Conservation (phyloP, 2,888 invertebrate genomes). For the Halictus ligatus region DNA sequence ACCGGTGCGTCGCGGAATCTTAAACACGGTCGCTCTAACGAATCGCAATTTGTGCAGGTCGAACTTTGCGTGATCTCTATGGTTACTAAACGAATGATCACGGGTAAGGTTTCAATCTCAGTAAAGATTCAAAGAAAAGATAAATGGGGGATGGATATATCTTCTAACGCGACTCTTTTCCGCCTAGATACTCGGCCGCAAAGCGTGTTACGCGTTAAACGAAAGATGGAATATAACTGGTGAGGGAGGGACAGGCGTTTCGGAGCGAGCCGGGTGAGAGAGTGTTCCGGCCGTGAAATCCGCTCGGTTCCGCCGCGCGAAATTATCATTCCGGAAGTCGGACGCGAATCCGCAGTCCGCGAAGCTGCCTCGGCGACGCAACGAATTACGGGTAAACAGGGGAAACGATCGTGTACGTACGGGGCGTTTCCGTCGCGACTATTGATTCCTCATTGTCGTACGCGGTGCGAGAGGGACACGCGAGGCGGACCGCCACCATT, state of each 20-base stretch:
- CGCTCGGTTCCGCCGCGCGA: background rate
- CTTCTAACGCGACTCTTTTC: too few relatives aligned
- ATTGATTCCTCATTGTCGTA: slow-evolving; percentile 66
- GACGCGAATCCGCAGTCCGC: slow-evolving; percentile 49
- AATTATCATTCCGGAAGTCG: slow-evolving; percentile 49
- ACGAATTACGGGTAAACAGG: slow-evolving; percentile 63
- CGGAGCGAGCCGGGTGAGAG: background rate
- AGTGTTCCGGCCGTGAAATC: slow-evolving; percentile 17
- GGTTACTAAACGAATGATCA: too few relatives aligned
- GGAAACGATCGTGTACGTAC: slow-evolving; percentile 54
- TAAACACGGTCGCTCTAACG: background rate
- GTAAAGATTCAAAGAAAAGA: too few relatives aligned
- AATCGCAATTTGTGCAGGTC: background rate
- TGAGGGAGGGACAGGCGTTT: background rate
- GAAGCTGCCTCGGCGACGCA: slow-evolving; percentile 45
- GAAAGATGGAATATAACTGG: background rate
- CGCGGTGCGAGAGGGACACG: slow-evolving; percentile 62
- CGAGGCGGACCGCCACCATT: slow-evolving; percentile 44
- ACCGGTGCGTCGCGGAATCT: background rate
- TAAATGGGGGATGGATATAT: too few relatives aligned
- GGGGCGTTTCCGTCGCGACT: slow-evolving; percentile 70
- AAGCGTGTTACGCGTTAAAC: too few relatives aligned
- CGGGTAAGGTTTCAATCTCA: too few relatives aligned
- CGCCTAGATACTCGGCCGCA: too few relatives aligned
- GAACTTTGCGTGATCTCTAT: background rate